These are phyloP conservation scores for Chionoecetes opilio DNA, from an alignment of 1,140 invertebrate genomes.

Conservation along the genomic window DNA sequence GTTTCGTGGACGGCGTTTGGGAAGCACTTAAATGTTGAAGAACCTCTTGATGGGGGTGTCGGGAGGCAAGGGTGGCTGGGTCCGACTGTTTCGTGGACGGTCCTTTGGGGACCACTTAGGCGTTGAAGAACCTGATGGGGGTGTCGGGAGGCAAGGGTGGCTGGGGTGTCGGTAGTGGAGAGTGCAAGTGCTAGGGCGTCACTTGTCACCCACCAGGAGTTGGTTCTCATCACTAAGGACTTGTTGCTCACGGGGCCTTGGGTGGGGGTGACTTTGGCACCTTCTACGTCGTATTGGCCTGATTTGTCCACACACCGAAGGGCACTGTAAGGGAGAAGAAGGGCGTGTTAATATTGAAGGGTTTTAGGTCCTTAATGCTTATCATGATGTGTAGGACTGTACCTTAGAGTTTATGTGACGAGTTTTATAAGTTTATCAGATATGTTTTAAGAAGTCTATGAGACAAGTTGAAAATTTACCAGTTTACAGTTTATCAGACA, in stretches of 20 bases:
- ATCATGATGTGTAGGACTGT: not conserved
- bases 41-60: not conserved
- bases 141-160: not conserved
- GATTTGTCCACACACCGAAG: conserved; percentile 33
- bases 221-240: conserved; percentile 56
- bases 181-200: conserved; percentile 63
- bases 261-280: conserved; percentile 15
- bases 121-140: not conserved
- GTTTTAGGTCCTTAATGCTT: not conserved
- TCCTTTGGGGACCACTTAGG: not conserved
- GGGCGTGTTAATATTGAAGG: not conserved
- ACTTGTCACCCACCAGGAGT: conserved; percentile 72
- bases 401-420: not conserved
- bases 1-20: not conserved
- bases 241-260: conserved; percentile 67
- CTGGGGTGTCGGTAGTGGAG: not conserved
- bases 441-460: no score
- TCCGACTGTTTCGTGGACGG: not conserved
- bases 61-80: no score
- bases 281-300: conserved; percentile 68
- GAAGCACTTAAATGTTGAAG: not conserved
- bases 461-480: no score
- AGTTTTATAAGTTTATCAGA: no score
- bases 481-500: no score
- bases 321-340: conserved; percentile 8